A percentile compares a stretch with the other conserved stretches of the same genome.
Evolutionary conservation across 1,140 invertebrate species (phyloP).

Genomic region (Colletes latitarsis): DNA sequence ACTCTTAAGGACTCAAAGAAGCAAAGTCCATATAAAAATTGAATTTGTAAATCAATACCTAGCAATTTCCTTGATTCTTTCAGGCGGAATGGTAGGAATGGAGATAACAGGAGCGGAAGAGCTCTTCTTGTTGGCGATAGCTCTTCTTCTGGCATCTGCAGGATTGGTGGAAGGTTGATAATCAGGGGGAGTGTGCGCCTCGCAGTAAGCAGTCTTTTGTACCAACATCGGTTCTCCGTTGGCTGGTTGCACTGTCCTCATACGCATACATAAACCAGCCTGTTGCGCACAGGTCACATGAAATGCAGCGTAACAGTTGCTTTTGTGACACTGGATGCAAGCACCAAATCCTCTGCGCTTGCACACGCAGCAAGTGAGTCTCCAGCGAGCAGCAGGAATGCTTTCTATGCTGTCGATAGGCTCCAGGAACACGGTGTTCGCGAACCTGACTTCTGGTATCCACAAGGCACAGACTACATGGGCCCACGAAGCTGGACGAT

Average conservation of each 20-base stretch:
- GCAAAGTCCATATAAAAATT: not conserved
- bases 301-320: slow-evolving; percentile 98
- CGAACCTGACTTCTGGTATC: slow-evolving; percentile 97
- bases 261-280: slow-evolving; percentile 97
- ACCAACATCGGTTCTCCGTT: slow-evolving; percentile 90
- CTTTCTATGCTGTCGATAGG: slow-evolving; percentile 98
- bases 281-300: slow-evolving; percentile 99
- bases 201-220: slow-evolving; percentile 97
- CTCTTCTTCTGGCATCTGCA: slow-evolving; percentile 82
- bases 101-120: slow-evolving; percentile 94
- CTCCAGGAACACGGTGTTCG: slow-evolving; percentile 98
- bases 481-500: slow-evolving; percentile 95
- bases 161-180: slow-evolving; percentile 80
- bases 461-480: slow-evolving; percentile 99
- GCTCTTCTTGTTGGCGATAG: slow-evolving; percentile 90
- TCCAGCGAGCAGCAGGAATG: slow-evolving; percentile 97
- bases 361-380: slow-evolving; percentile 97
- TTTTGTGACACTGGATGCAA: slow-evolving; percentile 98
- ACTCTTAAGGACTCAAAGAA: too few species aligned
- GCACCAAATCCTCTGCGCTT: slow-evolving; percentile 96
- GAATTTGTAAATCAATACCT: slow-evolving; percentile 60
- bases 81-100: slow-evolving; percentile 96
- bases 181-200: slow-evolving; percentile 94
- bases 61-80: slow-evolving; percentile 93
- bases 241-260: slow-evolving; percentile 92